A percentile compares a stretch with the other conserved stretches of the same genome.
These are phyloP conservation scores for Mycogona germanica DNA, from an alignment of 2,888 invertebrate genomes.

Conservation along the genomic window DNA sequence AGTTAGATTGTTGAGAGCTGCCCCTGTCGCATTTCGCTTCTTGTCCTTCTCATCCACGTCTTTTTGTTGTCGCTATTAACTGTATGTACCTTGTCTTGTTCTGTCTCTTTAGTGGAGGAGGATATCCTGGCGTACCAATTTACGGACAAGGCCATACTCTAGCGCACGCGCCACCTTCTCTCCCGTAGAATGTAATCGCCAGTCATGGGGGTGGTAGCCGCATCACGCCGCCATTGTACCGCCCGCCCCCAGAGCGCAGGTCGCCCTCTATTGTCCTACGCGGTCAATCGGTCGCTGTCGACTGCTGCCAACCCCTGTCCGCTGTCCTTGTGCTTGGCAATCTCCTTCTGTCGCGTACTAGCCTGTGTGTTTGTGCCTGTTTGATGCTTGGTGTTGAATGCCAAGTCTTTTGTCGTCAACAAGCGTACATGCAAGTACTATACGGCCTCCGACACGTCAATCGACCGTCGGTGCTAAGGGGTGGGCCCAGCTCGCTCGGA, in stretches of 20 bases:
- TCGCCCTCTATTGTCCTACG: no score
- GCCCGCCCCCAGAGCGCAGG: conserved; percentile 4
- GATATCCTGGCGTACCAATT: conserved; percentile 21
- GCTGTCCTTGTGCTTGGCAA: not conserved
- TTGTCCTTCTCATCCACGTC: not conserved
- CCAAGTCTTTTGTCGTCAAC: no score
- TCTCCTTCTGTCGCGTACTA: conserved; percentile 1
- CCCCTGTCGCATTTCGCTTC: conserved; percentile 6
- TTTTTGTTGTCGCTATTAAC: not conserved
- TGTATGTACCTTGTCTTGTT: conserved; percentile 35
- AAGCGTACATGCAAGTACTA: no score
- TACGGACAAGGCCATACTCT: conserved; percentile 19
- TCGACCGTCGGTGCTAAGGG: no score
- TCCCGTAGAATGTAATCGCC: no score
- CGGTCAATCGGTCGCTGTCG: conserved; percentile 4
- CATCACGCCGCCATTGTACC: no score
- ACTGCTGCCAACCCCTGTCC: conserved; percentile 6
- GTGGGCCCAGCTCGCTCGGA: no score
- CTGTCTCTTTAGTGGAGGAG: conserved; percentile 35
- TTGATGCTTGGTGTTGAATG: not conserved
- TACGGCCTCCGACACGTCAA: no score
- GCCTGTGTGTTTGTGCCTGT: not conserved
- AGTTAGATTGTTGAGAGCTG: conserved; percentile 4
- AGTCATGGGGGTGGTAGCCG: no score
- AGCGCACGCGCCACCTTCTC: conserved; percentile 8